A percentile compares a stretch with the other conserved stretches of the same genome.
phyloP scores from a whole-genome alignment of 2,797 vertebrate species.

The Spondyliosoma cantharus region DNA sequence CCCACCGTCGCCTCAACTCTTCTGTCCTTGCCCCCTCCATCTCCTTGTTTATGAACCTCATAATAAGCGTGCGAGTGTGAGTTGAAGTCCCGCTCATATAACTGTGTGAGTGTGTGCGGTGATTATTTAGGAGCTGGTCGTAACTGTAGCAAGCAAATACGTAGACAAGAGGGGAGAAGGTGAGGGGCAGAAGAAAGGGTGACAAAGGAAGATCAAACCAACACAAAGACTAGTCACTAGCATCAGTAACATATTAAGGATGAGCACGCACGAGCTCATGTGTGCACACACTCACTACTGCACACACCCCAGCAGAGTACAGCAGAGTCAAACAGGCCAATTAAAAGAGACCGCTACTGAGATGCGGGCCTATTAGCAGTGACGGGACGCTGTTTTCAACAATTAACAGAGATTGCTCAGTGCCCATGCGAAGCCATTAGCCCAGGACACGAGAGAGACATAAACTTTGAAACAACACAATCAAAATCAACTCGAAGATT shows the following conservation, averaged over 20 bases:
- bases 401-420: slow-evolving; percentile 57
- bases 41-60: slow-evolving; percentile 46
- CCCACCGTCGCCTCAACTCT: not conserved
- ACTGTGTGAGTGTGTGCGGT: not conserved
- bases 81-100: not conserved
- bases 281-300: not conserved
- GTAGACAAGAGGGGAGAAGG: slow-evolving; percentile 14
- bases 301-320: slow-evolving; percentile 1
- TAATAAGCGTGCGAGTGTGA: slow-evolving; percentile 29
- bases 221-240: not conserved
- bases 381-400: slow-evolving; percentile 45
- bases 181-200: slow-evolving; percentile 6
- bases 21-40: slow-evolving; percentile 15
- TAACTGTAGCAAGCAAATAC: slow-evolving; percentile 32
- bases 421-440: slow-evolving; percentile 42
- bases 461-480: slow-evolving; percentile 41
- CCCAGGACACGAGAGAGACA: slow-evolving; percentile 34
- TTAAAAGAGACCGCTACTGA: slow-evolving; percentile 58
- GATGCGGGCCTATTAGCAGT: slow-evolving; percentile 41
- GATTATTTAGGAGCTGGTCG: slow-evolving; percentile 42
- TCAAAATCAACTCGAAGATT: slow-evolving; percentile 26
- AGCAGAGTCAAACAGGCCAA: slow-evolving; percentile 53
- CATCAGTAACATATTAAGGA: slow-evolving; percentile 27
- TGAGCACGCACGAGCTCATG: slow-evolving; percentile 3
- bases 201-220: slow-evolving; percentile 11